Evolutionary conservation across 2,797 vertebrate genomes (phyloP).

Genomic region (Rallus crepitans): DNA sequence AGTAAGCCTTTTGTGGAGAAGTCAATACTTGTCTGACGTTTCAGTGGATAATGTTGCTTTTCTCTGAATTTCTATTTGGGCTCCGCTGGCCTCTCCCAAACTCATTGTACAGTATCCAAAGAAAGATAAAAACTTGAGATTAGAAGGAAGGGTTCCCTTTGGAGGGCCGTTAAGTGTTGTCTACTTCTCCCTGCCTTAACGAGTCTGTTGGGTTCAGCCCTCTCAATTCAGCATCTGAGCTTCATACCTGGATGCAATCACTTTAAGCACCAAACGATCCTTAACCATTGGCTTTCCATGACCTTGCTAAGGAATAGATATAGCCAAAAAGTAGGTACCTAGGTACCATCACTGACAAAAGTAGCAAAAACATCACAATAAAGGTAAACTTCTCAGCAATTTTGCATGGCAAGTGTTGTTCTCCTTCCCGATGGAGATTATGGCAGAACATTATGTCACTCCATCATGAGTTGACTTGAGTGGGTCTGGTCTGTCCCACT

Average conservation of each 20-base stretch:
- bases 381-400: neutral
- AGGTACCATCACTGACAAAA: accelerated
- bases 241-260: neutral
- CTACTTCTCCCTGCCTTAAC: neutral
- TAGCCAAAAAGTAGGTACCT: neutral
- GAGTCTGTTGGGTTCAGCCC: neutral
- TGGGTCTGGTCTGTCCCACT: accelerated
- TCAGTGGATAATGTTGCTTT: constrained; percentile 67
- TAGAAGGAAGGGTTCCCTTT: neutral
- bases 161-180: neutral
- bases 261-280: neutral
- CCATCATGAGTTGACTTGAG: accelerated
- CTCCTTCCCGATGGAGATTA: neutral
- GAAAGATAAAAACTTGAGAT: neutral
- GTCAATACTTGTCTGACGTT: constrained; percentile 64
- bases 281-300: neutral
- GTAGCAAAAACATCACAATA: accelerated
- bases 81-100: neutral
- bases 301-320: neutral
- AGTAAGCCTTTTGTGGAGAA: constrained; percentile 27
- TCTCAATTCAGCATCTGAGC: neutral
- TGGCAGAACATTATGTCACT: neutral
- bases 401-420: neutral
- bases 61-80: neutral
- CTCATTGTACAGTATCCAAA: neutral